Conservation (phyloP, 2,888 invertebrate species). For the Stenoptilia bipunctidactyla region DNA sequence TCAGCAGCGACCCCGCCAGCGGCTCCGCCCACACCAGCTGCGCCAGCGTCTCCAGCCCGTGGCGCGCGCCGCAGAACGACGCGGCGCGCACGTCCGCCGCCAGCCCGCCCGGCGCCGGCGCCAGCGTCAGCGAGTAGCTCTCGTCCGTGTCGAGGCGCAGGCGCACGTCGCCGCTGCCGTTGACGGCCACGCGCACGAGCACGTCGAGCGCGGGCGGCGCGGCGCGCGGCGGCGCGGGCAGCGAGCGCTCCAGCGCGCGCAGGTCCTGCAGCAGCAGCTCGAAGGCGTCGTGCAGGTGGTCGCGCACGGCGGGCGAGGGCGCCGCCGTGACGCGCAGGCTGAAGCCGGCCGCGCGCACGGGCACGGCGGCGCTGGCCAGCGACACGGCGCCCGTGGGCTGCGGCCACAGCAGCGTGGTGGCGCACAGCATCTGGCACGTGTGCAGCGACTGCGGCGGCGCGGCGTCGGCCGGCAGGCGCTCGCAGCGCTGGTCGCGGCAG, state of each 20-base stretch:
- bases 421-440: constrained; percentile 85
- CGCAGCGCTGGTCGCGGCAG: constrained; percentile 79
- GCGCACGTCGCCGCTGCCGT: constrained; percentile 63
- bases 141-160: constrained; percentile 79
- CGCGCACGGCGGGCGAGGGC: constrained; percentile 42
- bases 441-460: constrained; percentile 71
- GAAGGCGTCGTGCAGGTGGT: constrained; percentile 62
- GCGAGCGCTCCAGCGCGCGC: constrained; percentile 46
- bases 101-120: constrained; percentile 57
- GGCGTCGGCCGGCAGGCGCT: constrained; percentile 58
- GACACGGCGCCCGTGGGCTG: constrained; percentile 80
- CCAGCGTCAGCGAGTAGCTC: constrained; percentile 77
- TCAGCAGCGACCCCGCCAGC: constrained; percentile 70
- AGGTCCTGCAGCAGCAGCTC: constrained; percentile 62
- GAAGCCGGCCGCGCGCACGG: constrained; percentile 68
- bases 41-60: constrained; percentile 83
- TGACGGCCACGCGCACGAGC: constrained; percentile 63
- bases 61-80: constrained; percentile 83
- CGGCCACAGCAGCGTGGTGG: constrained; percentile 82
- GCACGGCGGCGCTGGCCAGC: constrained; percentile 75
- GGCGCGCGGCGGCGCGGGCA: constrained; percentile 26
- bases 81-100: constrained; percentile 74
- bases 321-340: constrained; percentile 45
- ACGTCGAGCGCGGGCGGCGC: constrained; percentile 52
- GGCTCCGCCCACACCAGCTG: constrained; percentile 87